Conservation (phyloP, 2,888 invertebrate species). For the Melinopterus prodromus region DNA sequence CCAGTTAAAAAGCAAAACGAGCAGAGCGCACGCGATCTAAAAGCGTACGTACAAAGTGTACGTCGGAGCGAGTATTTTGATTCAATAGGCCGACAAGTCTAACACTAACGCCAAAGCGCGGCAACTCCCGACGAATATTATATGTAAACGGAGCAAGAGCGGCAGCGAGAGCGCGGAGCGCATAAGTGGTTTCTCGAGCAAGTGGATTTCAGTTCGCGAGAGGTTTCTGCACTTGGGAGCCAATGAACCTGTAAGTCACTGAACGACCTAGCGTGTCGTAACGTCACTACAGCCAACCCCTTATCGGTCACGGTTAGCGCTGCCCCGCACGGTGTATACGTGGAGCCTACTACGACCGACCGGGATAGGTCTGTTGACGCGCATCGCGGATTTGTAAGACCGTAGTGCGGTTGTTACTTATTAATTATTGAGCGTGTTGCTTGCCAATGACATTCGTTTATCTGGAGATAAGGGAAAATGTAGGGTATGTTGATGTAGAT, state of each 20-base stretch:
- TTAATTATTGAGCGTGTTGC: too few species aligned
- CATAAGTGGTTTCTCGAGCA: neutral
- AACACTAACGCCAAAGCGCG: neutral
- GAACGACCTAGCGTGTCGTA: constrained; percentile 21
- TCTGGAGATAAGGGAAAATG: neutral
- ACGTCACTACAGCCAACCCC: neutral
- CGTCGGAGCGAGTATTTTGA: neutral
- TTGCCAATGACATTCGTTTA: neutral
- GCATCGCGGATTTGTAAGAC: too few species aligned
- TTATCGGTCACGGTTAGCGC: constrained; percentile 19
- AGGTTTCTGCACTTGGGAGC: constrained; percentile 17
- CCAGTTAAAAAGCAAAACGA: neutral
- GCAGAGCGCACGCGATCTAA: neutral
- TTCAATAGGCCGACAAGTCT: neutral
- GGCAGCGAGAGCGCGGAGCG: neutral
- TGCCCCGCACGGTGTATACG: neutral
- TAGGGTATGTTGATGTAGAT: neutral
- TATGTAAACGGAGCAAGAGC: neutral
- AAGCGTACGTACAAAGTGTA: neutral
- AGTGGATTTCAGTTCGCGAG: constrained; percentile 5
- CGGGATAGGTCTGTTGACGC: neutral
- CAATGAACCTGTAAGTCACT: constrained; percentile 24
- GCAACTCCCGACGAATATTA: neutral
- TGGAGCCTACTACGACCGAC: neutral
- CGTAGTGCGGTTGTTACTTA: too few species aligned